These are phyloP conservation scores for Ifrita kowaldi DNA, from an alignment of 2,113 vertebrate species.

Conservation along the genomic window DNA sequence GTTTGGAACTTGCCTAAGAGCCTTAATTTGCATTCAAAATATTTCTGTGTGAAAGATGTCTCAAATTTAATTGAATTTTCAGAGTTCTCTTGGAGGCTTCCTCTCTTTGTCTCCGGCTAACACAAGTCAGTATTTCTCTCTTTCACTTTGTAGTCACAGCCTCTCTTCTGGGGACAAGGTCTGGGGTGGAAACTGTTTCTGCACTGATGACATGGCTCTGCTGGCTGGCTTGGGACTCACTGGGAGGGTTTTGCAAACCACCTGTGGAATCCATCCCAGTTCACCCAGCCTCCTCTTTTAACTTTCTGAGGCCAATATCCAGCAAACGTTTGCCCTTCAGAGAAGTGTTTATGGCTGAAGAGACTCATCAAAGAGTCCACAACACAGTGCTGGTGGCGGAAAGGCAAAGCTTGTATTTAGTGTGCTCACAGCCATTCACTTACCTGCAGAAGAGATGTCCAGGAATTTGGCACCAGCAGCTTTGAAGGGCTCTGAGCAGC, in stretches of 20 bases:
- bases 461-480: fast-evolving
- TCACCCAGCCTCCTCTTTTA: neutral
- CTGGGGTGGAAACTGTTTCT: neutral
- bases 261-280: neutral
- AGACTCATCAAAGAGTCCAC: neutral
- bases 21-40: neutral
- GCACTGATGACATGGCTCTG: neutral
- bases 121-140: neutral
- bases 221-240: neutral
- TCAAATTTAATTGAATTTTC: neutral
- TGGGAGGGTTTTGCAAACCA: neutral
- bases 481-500: neutral
- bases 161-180: neutral
- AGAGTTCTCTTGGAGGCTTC: neutral
- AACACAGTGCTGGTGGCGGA: neutral
- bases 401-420: neutral
- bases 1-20: neutral
- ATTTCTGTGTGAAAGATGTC: neutral
- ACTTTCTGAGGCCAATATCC: neutral
- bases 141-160: neutral
- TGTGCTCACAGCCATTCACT: fast-evolving
- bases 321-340: neutral
- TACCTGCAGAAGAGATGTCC: neutral
- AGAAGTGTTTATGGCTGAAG: neutral
- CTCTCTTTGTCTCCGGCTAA: fast-evolving